These are phyloP conservation scores for Chascanopsetta lugubris DNA, from an alignment of 2,113 vertebrate species.

Conservation along the genomic window DNA sequence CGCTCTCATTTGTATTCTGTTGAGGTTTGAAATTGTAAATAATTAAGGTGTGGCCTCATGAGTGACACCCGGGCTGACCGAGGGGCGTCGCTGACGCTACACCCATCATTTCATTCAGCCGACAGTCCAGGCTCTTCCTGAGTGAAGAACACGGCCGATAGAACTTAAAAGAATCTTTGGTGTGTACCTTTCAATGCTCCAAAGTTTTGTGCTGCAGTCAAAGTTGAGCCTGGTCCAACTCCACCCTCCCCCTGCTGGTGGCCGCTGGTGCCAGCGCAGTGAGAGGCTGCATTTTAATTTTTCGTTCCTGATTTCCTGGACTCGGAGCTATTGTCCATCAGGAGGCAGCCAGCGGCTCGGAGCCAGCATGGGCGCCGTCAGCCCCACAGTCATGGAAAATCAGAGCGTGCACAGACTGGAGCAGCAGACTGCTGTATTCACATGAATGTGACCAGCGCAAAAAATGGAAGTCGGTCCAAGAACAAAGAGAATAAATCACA, in stretches of 20 bases:
- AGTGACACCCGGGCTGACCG: too few species aligned
- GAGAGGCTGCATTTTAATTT: conserved; percentile 5
- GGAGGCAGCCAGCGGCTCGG: not conserved
- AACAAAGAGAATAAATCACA: not conserved
- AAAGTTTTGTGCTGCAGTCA: not conserved
- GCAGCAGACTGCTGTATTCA: too few species aligned
- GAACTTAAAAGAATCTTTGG: not conserved
- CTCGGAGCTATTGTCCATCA: not conserved
- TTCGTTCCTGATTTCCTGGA: not conserved
- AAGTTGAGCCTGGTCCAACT: not conserved
- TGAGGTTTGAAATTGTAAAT: too few species aligned
- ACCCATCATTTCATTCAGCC: too few species aligned
- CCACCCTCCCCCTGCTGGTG: not conserved
- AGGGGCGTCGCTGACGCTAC: too few species aligned
- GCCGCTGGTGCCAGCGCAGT: not conserved
- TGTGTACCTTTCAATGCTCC: not conserved
- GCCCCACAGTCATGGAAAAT: not conserved
- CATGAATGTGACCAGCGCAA: not conserved
- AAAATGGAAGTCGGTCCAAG: not conserved
- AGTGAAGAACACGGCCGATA: too few species aligned
- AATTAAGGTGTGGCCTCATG: too few species aligned
- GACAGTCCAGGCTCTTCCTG: too few species aligned
- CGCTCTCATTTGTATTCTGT: too few species aligned
- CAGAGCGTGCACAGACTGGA: too few species aligned
- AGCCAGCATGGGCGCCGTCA: not conserved